Conservation (phyloP, 2,113 vertebrate genomes). For the Rhineura floridana region DNA sequence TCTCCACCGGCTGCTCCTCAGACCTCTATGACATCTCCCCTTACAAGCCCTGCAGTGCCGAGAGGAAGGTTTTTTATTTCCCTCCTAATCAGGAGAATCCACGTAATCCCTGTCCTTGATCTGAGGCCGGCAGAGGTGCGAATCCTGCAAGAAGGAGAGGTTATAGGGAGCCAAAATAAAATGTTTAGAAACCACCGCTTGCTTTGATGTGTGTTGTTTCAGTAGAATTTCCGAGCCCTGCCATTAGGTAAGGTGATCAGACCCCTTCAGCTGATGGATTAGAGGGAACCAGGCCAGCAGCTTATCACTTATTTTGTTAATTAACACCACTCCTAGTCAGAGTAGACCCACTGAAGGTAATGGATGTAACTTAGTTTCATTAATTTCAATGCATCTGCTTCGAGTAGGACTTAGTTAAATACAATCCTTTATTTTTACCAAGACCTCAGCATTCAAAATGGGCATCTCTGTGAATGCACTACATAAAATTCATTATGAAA, state of each 20-base stretch:
- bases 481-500: no score
- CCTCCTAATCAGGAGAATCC: constrained; percentile 4
- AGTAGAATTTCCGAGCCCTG: not conserved
- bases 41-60: constrained; percentile 10
- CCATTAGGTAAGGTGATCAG: not conserved
- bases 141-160: no score
- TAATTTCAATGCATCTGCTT: no score
- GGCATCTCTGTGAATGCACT: no score
- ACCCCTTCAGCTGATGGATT: not conserved
- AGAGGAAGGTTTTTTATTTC: not conserved
- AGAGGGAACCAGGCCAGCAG: no score
- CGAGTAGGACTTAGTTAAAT: no score
- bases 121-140: not conserved
- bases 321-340: no score
- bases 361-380: no score
- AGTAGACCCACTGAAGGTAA: no score
- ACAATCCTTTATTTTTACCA: no score
- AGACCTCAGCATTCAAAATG: no score
- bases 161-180: not conserved
- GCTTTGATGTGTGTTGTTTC: not conserved
- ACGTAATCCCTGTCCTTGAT: constrained; percentile 33
- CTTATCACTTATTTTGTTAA: no score
- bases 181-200: not conserved
- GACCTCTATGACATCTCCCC: not conserved
- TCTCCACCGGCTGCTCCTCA: not conserved